Percentiles rank a stretch among this genome's conserved stretches.
These are phyloP conservation scores for Echinops telfairi DNA, from an alignment of 2,113 vertebrate species.

Conservation along the genomic window DNA sequence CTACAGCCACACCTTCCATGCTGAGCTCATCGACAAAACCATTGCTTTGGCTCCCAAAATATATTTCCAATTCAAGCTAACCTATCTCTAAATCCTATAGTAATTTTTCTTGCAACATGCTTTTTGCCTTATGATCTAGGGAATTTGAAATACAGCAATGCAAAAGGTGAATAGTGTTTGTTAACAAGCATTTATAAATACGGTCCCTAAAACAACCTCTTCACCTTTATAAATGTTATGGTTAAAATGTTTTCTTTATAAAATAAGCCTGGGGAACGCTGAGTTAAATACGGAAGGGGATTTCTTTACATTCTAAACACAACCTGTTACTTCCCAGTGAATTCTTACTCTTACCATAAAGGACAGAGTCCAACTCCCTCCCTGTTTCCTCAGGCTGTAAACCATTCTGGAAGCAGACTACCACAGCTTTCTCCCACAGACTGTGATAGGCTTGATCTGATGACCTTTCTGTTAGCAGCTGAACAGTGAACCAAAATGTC, in stretches of 20 bases:
- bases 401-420: too few relatives aligned
- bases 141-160: not conserved
- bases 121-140: not conserved
- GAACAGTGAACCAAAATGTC: too few relatives aligned
- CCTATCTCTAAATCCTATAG: not conserved
- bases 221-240: not conserved
- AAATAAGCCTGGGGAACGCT: not conserved
- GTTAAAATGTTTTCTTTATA: conserved; percentile 5
- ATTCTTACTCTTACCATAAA: too few relatives aligned
- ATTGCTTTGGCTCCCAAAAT: not conserved
- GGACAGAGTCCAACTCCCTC: too few relatives aligned
- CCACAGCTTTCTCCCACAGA: too few relatives aligned
- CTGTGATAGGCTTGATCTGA: too few relatives aligned
- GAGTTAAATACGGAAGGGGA: not conserved
- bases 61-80: not conserved
- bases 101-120: not conserved
- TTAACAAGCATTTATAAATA: not conserved
- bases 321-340: too few relatives aligned
- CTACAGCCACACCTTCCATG: not conserved
- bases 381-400: too few relatives aligned
- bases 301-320: too few relatives aligned
- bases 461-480: not conserved
- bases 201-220: not conserved
- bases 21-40: not conserved
- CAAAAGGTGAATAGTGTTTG: not conserved